Evolutionary conservation across 2,888 invertebrate genomes (phyloP).

Genomic region (Norana najaformis): DNA sequence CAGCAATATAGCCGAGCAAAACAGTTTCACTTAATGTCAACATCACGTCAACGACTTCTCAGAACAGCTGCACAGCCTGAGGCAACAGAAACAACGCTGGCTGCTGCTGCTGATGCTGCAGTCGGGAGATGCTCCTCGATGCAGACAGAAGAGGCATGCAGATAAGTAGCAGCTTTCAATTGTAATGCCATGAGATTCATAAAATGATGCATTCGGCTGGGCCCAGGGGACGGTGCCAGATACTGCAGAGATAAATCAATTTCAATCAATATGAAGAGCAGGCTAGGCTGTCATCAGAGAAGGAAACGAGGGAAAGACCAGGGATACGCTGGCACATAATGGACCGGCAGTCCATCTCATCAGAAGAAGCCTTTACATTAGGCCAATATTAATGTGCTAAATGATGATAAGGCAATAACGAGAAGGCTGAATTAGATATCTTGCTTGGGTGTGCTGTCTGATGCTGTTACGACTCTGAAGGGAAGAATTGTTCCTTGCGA

Average conservation of each 20-base stretch:
- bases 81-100: neutral
- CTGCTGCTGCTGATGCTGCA: neutral
- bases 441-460: neutral
- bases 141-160: neutral
- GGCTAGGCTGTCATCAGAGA: neutral
- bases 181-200: conserved; percentile 7
- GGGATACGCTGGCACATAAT: neutral
- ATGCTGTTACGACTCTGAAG: no score
- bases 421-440: neutral
- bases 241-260: neutral
- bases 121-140: neutral
- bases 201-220: neutral
- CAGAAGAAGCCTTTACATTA: neutral
- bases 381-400: conserved; percentile 6
- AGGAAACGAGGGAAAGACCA: neutral
- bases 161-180: conserved; percentile 13
- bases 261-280: neutral
- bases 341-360: neutral
- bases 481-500: no score
- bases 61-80: neutral
- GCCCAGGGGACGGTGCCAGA: neutral
- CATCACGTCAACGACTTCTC: neutral
- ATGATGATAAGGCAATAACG: neutral
- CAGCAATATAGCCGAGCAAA: conserved; percentile 13
- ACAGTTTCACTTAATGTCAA: neutral